Evolutionary conservation across 2,113 vertebrate genomes (phyloP), one percentile per base, ranked within the genome.

Genomic region (Rafetus swinhoei): DNA sequence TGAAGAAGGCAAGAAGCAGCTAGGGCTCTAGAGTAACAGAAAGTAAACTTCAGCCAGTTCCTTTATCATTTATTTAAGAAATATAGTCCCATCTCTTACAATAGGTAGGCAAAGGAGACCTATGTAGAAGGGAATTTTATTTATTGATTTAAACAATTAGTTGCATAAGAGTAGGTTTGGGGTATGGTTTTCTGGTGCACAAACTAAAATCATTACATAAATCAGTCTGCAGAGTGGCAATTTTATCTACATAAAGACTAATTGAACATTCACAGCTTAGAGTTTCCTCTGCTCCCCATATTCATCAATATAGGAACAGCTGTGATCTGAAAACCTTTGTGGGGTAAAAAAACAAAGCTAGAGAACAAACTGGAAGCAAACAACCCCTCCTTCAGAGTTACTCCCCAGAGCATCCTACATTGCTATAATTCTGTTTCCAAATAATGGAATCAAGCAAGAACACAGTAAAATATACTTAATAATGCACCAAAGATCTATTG

Each of bases 1-100:
- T 97, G 97, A 98, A 98, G 97, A 97, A 98, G 97, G 93, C 95
- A 98, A 98, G 96, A 98, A 98, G 93, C 87, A 98, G 90, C 97
- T 93, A 93, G 10, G 24, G 90, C 96, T 97, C 95, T 95, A 92
- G 96, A 96, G 96, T 96, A 97, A 90, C 90, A 97, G 95, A 97
- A 97, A 98, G 96, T 97, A 98, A 98, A 98, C 96, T 98, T 97
- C 94, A 97, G 92, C 92, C 86, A 94, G 56, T 96, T 98, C 95
- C 95, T 85, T 84, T 79, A 95, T 93, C 52, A 95, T 93, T 96
- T 95, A 94, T 96, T 94, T 86, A 94, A 95, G 94, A 96, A 95
- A 52, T 84, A 94, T 22, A 93, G 79, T 90, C 86, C 94, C 89
- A 32, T 87, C 82, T 95, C 85, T 89, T 29, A 83, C 54, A 96